Base-by-base conservation (phyloP, 1,140 invertebrate genomes). In the Ctenoplectra terminalis region DNA sequence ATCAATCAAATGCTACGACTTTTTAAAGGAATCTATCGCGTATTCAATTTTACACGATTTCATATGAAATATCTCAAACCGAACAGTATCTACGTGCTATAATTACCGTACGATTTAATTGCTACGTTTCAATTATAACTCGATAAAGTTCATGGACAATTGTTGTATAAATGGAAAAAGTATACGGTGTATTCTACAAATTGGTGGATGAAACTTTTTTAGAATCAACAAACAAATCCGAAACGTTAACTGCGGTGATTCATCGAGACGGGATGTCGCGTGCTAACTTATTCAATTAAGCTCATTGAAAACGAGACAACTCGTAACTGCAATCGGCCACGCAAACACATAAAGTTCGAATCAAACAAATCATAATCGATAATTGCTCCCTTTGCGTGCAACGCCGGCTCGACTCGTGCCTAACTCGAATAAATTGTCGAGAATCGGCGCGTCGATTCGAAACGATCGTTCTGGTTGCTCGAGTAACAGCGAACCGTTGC, bases 211-310 rank as follows among this genome's bases (percentile, higher is more conserved):
- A n/a, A 46, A 43, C 40, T 58, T 23, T 20, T 34, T 17, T 11
- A 7, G 37, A 60, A 72, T 58, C 26, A 34, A 46, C 29, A n/a
- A 29, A 26, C 23, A 13, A 63, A 50, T 46, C 34, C 50, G 26
- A 13, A 43, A 29, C 29, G n/a, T 11, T 50, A 11, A 3, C 29
- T 2, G 5, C n/a, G 48, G 58, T 85, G 87, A 88, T 83, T 88
- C 87, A 85, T 74, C 72, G 72, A 73, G 67, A 82, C 80, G 76
- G 52, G 80, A 82, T 66, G 77, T 85, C 77, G 86, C 86, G 83
- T 87, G 87, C 43, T 60, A 34, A 48, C 54, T 54, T 13, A 15
- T n/a, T 80, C 72, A 61, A 87, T 87, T 87, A 86, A 87, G 69
- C 84, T 81, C 60, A 69, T 80, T 86, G 80, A 87, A 86, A 85